Conservation (phyloP, 2,888 invertebrate genomes). For the Cabera pusaria region DNA sequence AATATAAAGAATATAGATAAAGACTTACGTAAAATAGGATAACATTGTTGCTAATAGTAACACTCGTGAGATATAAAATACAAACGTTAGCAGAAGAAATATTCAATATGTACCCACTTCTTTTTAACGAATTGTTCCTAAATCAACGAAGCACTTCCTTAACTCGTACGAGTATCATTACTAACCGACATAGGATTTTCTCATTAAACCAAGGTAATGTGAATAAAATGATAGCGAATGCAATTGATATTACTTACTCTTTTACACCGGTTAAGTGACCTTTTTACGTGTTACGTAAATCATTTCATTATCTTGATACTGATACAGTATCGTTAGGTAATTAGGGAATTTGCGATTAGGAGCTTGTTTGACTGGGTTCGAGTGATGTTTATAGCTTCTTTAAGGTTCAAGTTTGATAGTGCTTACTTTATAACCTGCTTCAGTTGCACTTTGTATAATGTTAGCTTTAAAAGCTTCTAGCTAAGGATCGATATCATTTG, state of each 20-base stretch:
- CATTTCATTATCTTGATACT: constrained; percentile 19
- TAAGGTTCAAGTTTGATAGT: constrained; percentile 5
- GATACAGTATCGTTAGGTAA: constrained; percentile 28
- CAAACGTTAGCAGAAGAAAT: no score
- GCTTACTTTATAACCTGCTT: constrained; percentile 3
- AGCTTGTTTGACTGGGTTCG: constrained; percentile 6
- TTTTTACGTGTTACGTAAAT: constrained; percentile 47
- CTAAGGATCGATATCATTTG: no score
- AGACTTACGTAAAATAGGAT: no score
- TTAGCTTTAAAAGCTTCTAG: no score
- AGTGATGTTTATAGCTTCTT: constrained; percentile 3
- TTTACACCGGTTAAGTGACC: constrained; percentile 55
- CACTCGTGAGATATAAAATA: no score
- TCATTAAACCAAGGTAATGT: constrained; percentile 63
- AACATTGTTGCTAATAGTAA: no score
- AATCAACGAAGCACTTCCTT: constrained; percentile 33
- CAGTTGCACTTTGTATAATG: neutral
- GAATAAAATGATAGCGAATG: constrained; percentile 63
- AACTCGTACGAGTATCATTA: constrained; percentile 33
- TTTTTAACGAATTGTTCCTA: no score
- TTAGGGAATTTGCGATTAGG: constrained; percentile 14
- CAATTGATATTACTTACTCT: constrained; percentile 63
- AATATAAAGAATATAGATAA: no score
- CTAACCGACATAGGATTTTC: constrained; percentile 48
- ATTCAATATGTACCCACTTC: no score